Evolutionary conservation across 2,797 vertebrate species (phyloP).

Genomic region (Pterois miles): DNA sequence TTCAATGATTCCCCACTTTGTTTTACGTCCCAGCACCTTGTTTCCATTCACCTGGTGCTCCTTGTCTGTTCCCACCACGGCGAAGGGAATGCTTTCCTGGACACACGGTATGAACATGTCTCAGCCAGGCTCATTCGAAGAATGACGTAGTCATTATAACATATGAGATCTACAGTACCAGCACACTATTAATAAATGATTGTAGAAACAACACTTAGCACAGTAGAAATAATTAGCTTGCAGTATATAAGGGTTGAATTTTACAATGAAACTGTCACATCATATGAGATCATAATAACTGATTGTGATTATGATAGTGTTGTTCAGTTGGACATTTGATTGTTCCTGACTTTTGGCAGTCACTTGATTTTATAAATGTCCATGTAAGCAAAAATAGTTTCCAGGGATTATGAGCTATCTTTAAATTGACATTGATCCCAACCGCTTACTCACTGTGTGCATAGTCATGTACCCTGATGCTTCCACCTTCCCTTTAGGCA

Average conservation of each 20-base stretch:
- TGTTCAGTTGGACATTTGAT: no score
- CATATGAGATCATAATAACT: background rate
- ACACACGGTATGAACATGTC: conserved; percentile 2
- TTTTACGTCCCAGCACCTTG: conserved; percentile 93
- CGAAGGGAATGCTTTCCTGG: conserved; percentile 95
- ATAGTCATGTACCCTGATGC: background rate
- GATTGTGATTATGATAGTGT: background rate
- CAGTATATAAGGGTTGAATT: background rate
- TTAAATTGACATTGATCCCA: background rate
- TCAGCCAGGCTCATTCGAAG: background rate
- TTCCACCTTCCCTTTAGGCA: background rate
- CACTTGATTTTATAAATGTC: background rate
- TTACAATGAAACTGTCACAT: background rate
- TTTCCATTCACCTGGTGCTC: conserved; percentile 95
- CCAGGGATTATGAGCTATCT: background rate
- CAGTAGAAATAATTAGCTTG: background rate
- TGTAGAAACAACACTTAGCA: background rate
- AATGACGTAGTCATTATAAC: background rate
- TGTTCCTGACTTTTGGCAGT: background rate
- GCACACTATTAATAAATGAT: background rate
- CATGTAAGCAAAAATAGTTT: background rate
- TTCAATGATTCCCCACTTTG: conserved; percentile 97
- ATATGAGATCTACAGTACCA: background rate
- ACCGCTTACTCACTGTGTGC: background rate
- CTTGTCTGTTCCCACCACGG: conserved; percentile 94